Conservation (phyloP, 2,888 invertebrate genomes). For the Phytoseiulus persimilis region DNA sequence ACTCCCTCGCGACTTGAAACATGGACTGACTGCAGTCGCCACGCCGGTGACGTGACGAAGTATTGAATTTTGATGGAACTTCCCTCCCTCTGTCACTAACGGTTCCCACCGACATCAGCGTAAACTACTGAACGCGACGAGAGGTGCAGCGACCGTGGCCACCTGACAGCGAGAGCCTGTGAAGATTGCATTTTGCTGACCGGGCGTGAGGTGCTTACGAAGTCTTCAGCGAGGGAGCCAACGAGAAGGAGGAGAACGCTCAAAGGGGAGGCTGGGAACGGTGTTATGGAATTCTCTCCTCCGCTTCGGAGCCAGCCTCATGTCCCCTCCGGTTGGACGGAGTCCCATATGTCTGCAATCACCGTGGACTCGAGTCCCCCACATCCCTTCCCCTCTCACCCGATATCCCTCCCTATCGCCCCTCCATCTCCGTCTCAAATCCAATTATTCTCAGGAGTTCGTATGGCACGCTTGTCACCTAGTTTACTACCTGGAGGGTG, state of each 20-base stretch:
- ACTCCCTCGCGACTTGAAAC: neutral
- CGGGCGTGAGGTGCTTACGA: neutral
- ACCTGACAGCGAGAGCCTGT: neutral
- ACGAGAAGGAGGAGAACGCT: too few relatives aligned
- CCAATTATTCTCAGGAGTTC: slow-evolving; percentile 38
- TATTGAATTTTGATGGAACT: slow-evolving; percentile 36
- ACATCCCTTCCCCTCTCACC: too few relatives aligned
- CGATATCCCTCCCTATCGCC: slow-evolving; percentile 7
- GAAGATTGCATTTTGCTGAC: slow-evolving; percentile 5
- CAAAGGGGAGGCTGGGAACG: neutral
- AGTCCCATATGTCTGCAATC: slow-evolving; percentile 35
- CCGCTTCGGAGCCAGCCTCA: neutral
- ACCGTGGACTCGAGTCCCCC: neutral
- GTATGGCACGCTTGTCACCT: slow-evolving; percentile 38
- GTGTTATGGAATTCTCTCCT: neutral
- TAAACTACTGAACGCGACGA: neutral
- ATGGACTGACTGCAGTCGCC: neutral
- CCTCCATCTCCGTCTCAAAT: slow-evolving; percentile 6
- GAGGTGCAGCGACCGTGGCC: neutral
- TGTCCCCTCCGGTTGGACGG: neutral
- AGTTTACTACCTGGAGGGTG: slow-evolving; percentile 36
- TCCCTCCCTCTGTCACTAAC: neutral
- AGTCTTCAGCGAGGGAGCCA: neutral
- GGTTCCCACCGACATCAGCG: neutral
- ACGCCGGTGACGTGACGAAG: slow-evolving; percentile 11